Evolutionary conservation across 2,888 invertebrate species (phyloP), one percentile per base, ranked within the genome.

Genomic region (Drosophila bunnanda): DNA sequence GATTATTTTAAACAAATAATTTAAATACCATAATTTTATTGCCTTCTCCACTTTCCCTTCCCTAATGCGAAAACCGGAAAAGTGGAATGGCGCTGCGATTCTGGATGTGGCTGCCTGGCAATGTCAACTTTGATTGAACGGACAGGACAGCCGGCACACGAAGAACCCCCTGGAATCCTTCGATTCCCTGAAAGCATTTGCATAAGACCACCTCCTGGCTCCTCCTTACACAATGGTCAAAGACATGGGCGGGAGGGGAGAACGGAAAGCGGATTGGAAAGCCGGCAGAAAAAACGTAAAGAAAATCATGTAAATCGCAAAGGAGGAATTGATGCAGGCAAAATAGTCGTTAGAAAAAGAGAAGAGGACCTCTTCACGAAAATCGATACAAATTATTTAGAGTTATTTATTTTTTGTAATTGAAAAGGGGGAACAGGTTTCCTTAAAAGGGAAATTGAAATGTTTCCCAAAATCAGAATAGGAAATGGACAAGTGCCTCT

Each of bases 51-150:
- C 30, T 50, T 50, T 50, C 1, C 8, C 32, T 20, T 50, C 50
- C 50, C 50, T 50, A 32, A 50, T 20, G 4, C 20, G 1, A 30
- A 46, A 50, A 15, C 20, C 50, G 32, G 13, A 50, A 50, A 50
- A 20, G 32, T 41, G 52, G 25, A 12, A 28, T 53, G 46, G 17
- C 58, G 22, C 34, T 53, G 30, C 43, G 60, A 46, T 38, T 54
- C 50, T 30, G 55, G 55, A 48, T 46, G 69, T 57, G 54, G 55
- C 52, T 48, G 54, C 62, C 55, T 48, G 70, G 58, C 64, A 50
- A 43, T 57, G 75, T 67, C 77, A 74, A 77, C 77, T 78, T 78
- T 82, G 80, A 80, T 82, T 67, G 66, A 67, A 55, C 54, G 66
- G 64, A 48, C 66, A 50, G 64, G 64, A 64, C 64, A 48, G 25